Conservation (phyloP, 37 sponge, comb jelly and placozoan species). For the Haliclona indistincta region DNA sequence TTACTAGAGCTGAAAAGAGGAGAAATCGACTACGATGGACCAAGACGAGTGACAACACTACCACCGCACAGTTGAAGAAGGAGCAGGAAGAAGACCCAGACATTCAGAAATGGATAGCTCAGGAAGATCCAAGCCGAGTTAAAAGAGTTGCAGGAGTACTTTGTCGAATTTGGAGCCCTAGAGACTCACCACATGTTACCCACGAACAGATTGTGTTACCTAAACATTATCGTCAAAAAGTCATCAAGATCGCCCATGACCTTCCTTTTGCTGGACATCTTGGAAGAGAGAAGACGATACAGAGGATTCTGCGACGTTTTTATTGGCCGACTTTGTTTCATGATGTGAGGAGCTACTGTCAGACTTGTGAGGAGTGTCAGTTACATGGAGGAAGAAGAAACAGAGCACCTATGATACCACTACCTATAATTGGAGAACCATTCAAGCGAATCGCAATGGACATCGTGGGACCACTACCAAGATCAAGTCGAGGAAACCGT, state of each 20-base stretch:
- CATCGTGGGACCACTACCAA: conserved; percentile 60
- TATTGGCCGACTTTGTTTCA: conserved; percentile 53
- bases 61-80: background rate
- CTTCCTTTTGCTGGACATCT: conserved; percentile 53
- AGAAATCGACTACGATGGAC: background rate
- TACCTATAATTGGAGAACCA: conserved; percentile 56
- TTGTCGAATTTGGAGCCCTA: background rate
- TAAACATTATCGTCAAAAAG: background rate
- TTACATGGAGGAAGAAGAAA: conserved; percentile 6
- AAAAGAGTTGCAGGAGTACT: background rate
- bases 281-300: conserved; percentile 51
- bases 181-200: background rate
- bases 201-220: conserved; percentile 60
- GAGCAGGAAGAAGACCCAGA: background rate
- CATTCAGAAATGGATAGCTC: conserved; percentile 1
- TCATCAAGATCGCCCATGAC: conserved; percentile 45
- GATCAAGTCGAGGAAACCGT: conserved; percentile 28
- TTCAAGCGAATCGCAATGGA: conserved; percentile 69
- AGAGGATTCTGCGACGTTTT: conserved; percentile 43
- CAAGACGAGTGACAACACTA: background rate
- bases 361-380: conserved; percentile 39
- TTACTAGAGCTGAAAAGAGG: background rate
- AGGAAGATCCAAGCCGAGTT: conserved; percentile 6
- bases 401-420: conserved; percentile 51
- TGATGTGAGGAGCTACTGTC: conserved; percentile 45